Base-by-base conservation (phyloP, 2,797 vertebrate genomes). In the Aldrovandia affinis region DNA sequence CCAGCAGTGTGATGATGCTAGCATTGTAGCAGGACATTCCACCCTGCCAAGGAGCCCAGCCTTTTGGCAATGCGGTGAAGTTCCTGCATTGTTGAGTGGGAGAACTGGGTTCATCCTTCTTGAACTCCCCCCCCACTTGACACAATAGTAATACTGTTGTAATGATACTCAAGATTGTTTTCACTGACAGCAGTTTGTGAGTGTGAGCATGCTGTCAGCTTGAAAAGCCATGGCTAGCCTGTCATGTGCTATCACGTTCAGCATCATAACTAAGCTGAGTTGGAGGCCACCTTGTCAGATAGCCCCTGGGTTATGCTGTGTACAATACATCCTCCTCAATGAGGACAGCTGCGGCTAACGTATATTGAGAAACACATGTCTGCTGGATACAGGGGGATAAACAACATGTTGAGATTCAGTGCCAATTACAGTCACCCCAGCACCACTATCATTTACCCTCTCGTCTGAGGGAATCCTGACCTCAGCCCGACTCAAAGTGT, bases 231-330 rank as follows among this genome's bases (percentile, higher is more conserved):
- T 80, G 30, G 68, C 79, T 44, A 28, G 12, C 47, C 73, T 86
- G 81, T 68, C 81, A 68, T 59, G 22, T 36, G 65, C 59, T 83
- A 78, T 81, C 84, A 85, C 33, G 68, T 81, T 83, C 80, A 73
- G 86, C 57, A n/a, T 55, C 57, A 83, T 77, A 80, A 22, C 86
- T 81, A 61, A 75, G 83, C 73, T 4, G 39, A 63, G 75, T 78
- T 83, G 55, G 85, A 81, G 84, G 85, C 79, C 80, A 81, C 78
- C 65, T 70, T 83, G 77, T 83, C 86, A 85, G 80, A 61, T 65
- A 73, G 85, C 78, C 83, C 65, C 20, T 47, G 50, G 65, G 81
- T 77, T 50, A 42, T 61, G n/a, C 75, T 68, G 57, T 36, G 68
- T 83, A 52, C 15, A 81, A 52, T 80, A 79, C 55, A 80, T 59